A percentile compares a stretch with the other conserved stretches of the same genome.
Conservation (phyloP, 2,797 vertebrate species). For the Thamnophis elegans region DNA sequence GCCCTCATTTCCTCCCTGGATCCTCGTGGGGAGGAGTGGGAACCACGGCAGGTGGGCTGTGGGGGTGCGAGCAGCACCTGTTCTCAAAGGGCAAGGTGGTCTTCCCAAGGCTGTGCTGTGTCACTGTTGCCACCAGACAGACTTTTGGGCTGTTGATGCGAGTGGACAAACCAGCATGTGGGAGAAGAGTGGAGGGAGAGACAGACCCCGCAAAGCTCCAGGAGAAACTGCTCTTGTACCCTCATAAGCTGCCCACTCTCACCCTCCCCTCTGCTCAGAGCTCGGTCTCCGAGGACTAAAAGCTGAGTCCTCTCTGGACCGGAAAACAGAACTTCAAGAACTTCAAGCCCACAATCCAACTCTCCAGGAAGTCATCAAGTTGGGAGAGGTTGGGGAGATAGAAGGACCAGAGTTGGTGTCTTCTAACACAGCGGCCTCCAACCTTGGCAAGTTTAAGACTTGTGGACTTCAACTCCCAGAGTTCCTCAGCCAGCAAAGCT, state of each 20-base stretch:
- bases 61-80: too few relatives aligned
- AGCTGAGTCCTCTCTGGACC: neutral
- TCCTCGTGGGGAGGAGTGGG: neutral
- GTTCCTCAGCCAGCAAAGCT: too few relatives aligned
- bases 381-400: neutral
- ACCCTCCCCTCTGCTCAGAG: neutral
- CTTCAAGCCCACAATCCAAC: neutral
- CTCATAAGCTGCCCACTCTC: neutral
- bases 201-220: neutral
- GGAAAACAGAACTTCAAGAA: neutral
- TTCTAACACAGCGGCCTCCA: too few relatives aligned
- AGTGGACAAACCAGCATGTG: neutral
- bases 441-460: too few relatives aligned
- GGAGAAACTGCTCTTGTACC: neutral
- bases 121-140: neutral
- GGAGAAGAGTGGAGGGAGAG: neutral
- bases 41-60: too few relatives aligned
- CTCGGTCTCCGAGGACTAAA: neutral
- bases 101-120: neutral
- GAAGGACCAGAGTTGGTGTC: neutral
- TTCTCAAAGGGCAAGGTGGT: neutral
- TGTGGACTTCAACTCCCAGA: too few relatives aligned
- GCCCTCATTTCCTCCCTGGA: neutral
- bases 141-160: too few relatives aligned
- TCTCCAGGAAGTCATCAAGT: neutral